Evolutionary conservation across 2,113 vertebrate species (phyloP), one percentile per base, ranked within the genome.

Genomic region (Chinchilla lanigera): DNA sequence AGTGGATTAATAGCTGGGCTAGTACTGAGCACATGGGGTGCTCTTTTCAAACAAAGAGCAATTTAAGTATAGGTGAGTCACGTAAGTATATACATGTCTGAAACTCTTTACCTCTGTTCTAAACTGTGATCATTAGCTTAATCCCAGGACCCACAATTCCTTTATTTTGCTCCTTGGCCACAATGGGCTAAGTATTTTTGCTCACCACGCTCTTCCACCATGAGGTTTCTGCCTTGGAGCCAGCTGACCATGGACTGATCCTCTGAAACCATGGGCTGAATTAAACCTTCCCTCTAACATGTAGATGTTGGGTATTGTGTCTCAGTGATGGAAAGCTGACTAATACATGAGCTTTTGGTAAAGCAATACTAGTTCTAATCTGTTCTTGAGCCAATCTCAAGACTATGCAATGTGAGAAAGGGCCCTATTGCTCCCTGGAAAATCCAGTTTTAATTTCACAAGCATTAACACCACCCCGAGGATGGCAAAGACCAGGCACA

Each of bases 381-480:
- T 95, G 35, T 86, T 77, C 61, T 86, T 38, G 5, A n/a, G 65
- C 35, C 80, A 19, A 86, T 67, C 19, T n/a, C 1, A 24, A 80
- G 56, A 89, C n/a, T 69, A 12, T 44, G 4, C 52, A 35, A 7
- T 24, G 3, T 91, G 60, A 35, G 38, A 24, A 28, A n/a, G 58
- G 63, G 44, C 7, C 20, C 16, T 41, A 47, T 2, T 61, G 35
- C 6, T 67, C 73, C 50, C 81, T 41, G 12, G 61, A 92, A 89
- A 86, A 91, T 60, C 47, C 9, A 52, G 35, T 81, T 86, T 93
- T 67, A 44, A 60, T 94, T 89, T 38, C 91, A 14, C 22, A 92
- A 61, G 54, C 24, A 81, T 94, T n/a, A 60, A 67, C 14, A 65
- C 56, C 47, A 44, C 63, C 30, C 60, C 14, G 60, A n/a, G 13